These are phyloP conservation scores for Aphelocoma coerulescens DNA, from an alignment of 2,113 vertebrate genomes.

Conservation along the genomic window DNA sequence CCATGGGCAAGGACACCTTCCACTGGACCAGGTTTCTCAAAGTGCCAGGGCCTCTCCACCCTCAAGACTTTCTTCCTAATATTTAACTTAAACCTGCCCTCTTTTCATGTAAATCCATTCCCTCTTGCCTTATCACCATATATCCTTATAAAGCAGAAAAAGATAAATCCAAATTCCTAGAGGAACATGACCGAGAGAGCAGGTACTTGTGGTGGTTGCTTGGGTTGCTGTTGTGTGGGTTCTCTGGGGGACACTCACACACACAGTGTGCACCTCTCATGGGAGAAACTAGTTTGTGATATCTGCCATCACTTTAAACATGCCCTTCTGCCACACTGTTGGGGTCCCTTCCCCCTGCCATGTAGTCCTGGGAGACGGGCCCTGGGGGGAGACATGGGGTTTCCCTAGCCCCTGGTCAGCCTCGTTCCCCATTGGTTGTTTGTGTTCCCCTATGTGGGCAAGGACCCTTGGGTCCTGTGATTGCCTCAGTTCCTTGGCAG, in stretches of 20 bases:
- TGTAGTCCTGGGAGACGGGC: no score
- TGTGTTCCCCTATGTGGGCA: no score
- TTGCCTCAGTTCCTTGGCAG: no score
- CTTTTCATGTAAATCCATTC: background rate
- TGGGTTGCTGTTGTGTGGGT: accelerated
- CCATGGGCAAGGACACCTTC: background rate
- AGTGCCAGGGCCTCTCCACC: background rate
- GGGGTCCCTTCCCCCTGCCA: no score
- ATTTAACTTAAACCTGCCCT: background rate
- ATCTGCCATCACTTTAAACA: background rate
- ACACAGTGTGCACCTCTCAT: accelerated
- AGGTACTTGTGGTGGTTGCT: accelerated
- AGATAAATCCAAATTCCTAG: background rate
- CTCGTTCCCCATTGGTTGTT: no score
- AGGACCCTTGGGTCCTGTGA: no score
- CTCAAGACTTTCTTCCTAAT: no score
- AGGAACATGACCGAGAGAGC: accelerated
- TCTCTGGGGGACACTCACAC: background rate
- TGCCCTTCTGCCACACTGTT: background rate
- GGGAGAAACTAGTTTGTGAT: background rate
- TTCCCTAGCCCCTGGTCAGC: no score
- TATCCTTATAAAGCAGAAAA: background rate
- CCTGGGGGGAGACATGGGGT: no score
- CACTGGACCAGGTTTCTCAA: background rate
- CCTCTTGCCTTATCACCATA: background rate